phyloP scores from a whole-genome alignment of 2,888 invertebrate species.

The Xanthia togata region DNA sequence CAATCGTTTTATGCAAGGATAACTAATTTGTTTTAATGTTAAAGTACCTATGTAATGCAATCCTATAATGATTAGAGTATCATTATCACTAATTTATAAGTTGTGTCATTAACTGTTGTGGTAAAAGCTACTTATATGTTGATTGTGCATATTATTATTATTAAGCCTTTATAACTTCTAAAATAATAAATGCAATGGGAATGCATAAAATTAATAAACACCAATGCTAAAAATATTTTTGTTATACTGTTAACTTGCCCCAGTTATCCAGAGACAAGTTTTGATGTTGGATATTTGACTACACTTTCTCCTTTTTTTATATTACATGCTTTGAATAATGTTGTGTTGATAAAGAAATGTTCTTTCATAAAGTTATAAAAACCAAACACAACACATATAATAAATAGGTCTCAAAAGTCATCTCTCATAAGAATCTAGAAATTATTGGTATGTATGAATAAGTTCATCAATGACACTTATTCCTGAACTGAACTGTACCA shows the following conservation, averaged over 20 bases:
- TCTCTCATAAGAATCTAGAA: slow-evolving; percentile 2
- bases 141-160: slow-evolving; percentile 1
- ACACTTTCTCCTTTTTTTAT: slow-evolving; percentile 38
- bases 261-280: slow-evolving; percentile 50
- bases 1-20: background rate
- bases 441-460: background rate
- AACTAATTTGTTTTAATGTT: slow-evolving; percentile 25
- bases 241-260: slow-evolving; percentile 48
- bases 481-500: slow-evolving; percentile 14
- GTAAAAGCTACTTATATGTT: slow-evolving; percentile 12
- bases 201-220: slow-evolving; percentile 6
- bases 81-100: slow-evolving; percentile 33
- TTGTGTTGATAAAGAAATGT: background rate
- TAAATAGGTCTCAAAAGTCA: background rate
- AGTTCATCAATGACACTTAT: slow-evolving; percentile 19
- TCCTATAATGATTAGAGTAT: slow-evolving; percentile 28
- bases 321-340: background rate
- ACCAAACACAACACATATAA: background rate
- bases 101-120: slow-evolving; percentile 7
- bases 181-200: slow-evolving; percentile 18
- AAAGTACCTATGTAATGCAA: slow-evolving; percentile 27
- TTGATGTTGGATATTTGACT: slow-evolving; percentile 11
- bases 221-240: slow-evolving; percentile 12
- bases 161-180: background rate
- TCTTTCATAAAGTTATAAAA: background rate